phyloP scores from a whole-genome alignment of 92 coral and sea anemone genomes.

The Paragorgia papillata region DNA sequence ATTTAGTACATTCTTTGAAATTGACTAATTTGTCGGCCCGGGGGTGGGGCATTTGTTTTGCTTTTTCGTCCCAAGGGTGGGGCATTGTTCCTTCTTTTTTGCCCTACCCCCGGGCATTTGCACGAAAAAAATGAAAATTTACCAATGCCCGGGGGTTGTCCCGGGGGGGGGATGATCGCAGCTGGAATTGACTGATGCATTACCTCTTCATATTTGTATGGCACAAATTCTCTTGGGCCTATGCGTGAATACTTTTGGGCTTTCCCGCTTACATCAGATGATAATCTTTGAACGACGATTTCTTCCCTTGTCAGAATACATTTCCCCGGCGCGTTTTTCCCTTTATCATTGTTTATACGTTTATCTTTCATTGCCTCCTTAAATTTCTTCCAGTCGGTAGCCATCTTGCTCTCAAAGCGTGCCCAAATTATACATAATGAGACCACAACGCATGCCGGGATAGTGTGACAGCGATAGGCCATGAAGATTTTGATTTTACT shows the following conservation, averaged over 20 bases:
- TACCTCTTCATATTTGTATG: constrained; percentile 18
- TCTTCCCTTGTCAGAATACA: not conserved
- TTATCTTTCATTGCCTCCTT: constrained; percentile 11
- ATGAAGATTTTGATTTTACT: no score
- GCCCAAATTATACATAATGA: not conserved
- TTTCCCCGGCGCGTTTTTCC: not conserved
- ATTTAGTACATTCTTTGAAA: no score
- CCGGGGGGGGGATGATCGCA: no score
- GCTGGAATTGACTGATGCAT: no score
- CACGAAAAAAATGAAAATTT: no score
- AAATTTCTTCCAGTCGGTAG: not conserved
- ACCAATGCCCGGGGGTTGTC: no score
- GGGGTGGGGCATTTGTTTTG: no score
- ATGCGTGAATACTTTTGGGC: constrained; percentile 7
- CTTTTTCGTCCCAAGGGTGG: no score
- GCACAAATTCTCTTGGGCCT: constrained; percentile 4
- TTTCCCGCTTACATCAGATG: constrained; percentile 5
- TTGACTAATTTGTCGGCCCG: no score
- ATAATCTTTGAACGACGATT: not conserved
- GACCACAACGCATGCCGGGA: not conserved
- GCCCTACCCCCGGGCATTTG: no score
- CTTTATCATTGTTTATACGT: not conserved
- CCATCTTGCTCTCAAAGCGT: not conserved
- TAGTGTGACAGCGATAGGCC: no score
- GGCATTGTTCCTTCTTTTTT: no score